phyloP scores from a whole-genome alignment of 2,888 invertebrate genomes.

The Folsomia manolachei region DNA sequence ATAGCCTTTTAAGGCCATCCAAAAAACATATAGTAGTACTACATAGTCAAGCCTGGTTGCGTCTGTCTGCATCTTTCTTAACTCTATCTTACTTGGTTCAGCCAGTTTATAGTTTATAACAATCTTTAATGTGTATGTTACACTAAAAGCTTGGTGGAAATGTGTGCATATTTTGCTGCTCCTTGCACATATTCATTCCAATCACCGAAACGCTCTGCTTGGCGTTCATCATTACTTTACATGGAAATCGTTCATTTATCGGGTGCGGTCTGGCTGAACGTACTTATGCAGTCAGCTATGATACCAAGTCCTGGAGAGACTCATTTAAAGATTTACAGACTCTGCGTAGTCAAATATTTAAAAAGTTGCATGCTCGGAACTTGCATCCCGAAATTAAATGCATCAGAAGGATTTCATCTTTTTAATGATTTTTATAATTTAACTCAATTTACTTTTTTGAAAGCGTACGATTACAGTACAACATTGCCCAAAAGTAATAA shows the following conservation, averaged over 20 bases:
- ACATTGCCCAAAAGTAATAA: too few relatives aligned
- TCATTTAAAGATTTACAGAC: too few relatives aligned
- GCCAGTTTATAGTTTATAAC: too few relatives aligned
- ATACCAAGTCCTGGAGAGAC: too few relatives aligned
- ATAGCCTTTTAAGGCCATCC: constrained; percentile 50
- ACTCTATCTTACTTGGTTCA: background rate
- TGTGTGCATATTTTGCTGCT: background rate
- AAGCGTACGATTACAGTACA: too few relatives aligned
- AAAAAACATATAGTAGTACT: constrained; percentile 41
- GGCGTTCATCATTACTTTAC: constrained; percentile 13
- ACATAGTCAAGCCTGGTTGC: too few relatives aligned
- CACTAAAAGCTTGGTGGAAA: background rate
- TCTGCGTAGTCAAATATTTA: background rate
- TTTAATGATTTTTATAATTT: background rate
- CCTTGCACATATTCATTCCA: background rate
- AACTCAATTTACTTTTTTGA: background rate
- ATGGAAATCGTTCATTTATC: constrained; percentile 9
- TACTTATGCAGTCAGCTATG: background rate
- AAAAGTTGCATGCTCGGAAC: background rate
- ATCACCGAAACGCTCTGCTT: background rate
- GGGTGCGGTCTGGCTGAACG: background rate
- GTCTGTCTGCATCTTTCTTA: background rate
- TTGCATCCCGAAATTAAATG: too few relatives aligned
- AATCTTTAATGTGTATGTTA: too few relatives aligned
- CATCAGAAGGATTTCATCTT: too few relatives aligned